A percentile compares a stretch with the other conserved stretches of the same genome.
These are phyloP conservation scores for Pluvialis apricaria DNA, from an alignment of 2,113 vertebrate species.

Conservation along the genomic window DNA sequence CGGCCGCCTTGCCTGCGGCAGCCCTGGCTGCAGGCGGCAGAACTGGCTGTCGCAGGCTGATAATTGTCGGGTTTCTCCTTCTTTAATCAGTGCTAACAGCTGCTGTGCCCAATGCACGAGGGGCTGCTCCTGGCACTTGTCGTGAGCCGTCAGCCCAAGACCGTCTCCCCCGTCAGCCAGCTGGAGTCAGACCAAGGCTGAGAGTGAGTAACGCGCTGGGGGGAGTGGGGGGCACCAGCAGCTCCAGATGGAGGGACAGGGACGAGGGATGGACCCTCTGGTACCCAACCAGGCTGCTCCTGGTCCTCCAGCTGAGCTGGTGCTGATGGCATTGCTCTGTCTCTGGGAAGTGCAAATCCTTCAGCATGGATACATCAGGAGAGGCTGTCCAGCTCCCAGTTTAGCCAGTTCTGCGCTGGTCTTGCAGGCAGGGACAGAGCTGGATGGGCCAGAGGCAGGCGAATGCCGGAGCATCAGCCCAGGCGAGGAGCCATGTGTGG, in stretches of 20 bases:
- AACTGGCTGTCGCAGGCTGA: neutral
- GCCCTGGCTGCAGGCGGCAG: neutral
- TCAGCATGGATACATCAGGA: neutral
- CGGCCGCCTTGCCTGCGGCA: neutral
- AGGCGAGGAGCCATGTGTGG: fast-evolving
- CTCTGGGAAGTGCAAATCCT: neutral
- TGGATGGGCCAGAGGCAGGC: neutral
- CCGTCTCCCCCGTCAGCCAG: neutral
- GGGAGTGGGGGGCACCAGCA: neutral
- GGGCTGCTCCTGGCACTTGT: neutral
- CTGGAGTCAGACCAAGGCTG: neutral
- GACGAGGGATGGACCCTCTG: neutral
- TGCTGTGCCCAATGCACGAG: neutral
- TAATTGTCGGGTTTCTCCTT: neutral
- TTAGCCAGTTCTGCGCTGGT: neutral
- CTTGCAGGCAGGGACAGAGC: neutral
- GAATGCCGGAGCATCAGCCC: neutral
- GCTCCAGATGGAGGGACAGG: neutral
- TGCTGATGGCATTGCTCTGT: neutral
- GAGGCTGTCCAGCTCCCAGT: neutral
- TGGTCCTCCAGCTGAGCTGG: neutral
- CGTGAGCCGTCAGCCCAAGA: neutral
- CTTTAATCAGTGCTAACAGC: conserved; percentile 43
- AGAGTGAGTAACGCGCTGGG: fast-evolving
- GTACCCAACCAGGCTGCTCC: neutral